phyloP scores from a whole-genome alignment of 2,888 invertebrate genomes.

The Hartigia nigra region DNA sequence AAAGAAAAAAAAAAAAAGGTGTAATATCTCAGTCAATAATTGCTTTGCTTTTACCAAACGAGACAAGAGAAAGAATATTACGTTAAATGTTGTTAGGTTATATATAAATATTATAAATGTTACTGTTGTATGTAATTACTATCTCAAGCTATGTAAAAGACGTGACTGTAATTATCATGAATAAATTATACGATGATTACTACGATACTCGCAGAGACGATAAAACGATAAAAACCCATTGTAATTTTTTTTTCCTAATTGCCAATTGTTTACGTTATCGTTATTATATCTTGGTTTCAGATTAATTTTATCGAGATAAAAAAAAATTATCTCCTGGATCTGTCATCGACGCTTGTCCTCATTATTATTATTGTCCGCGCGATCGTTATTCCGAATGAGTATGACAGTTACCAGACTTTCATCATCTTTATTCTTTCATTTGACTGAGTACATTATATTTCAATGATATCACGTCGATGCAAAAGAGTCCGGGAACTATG shows the following conservation, averaged over 20 bases:
- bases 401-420: not conserved
- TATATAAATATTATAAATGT: constrained; percentile 57
- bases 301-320: not conserved
- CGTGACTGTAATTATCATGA: constrained; percentile 38
- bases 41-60: constrained; percentile 24
- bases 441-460: not conserved
- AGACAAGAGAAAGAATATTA: constrained; percentile 40
- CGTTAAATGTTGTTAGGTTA: constrained; percentile 59
- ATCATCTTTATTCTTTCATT: not conserved
- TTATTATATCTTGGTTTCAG: not conserved
- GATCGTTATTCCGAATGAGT: not conserved
- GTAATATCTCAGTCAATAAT: constrained; percentile 12
- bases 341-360: not conserved
- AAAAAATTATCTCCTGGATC: not conserved
- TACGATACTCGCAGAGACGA: not conserved
- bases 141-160: constrained; percentile 30
- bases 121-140: constrained; percentile 56
- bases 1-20: not conserved
- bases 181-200: constrained; percentile 26
- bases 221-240: not conserved
- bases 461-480: not conserved
- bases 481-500: not conserved
- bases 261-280: not conserved
- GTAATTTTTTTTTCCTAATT: not conserved
- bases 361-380: not conserved